A percentile compares a stretch with the other conserved stretches of the same genome.
Evolutionary conservation across 1,140 invertebrate species (phyloP).

Genomic region (Pollicipes pollicipes): DNA sequence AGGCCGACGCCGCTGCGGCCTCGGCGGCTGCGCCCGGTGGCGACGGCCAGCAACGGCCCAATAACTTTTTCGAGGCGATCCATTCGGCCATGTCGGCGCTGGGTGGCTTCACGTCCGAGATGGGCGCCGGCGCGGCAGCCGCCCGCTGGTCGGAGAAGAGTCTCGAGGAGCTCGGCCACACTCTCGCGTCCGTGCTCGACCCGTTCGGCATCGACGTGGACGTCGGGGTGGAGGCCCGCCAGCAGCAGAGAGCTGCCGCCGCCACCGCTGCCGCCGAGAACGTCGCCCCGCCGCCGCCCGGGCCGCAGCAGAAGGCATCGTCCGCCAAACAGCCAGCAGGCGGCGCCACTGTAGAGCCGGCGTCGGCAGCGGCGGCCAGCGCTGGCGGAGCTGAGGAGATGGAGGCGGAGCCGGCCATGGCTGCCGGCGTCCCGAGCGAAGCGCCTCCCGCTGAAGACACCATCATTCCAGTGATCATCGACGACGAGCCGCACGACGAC

Average conservation of each 20-base stretch:
- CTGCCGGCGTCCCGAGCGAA: conserved; percentile 11
- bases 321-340: conserved; percentile 51
- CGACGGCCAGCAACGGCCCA: too few species aligned
- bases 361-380: too few species aligned
- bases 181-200: conserved; percentile 31
- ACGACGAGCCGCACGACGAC: conserved; percentile 13
- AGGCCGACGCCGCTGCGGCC: conserved; percentile 5
- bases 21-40: neutral
- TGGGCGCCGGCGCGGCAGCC: conserved; percentile 10
- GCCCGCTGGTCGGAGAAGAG: conserved; percentile 20
- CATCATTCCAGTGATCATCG: neutral
- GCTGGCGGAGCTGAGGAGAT: too few species aligned
- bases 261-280: too few species aligned
- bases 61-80: neutral
- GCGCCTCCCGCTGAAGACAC: conserved; percentile 5
- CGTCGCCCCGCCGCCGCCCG: conserved; percentile 14
- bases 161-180: conserved; percentile 27
- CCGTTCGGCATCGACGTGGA: conserved; percentile 29
- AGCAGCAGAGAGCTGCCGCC: neutral
- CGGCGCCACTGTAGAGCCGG: too few species aligned
- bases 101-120: neutral
- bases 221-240: conserved; percentile 21
- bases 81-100: neutral
- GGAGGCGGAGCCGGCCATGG: conserved; percentile 4
- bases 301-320: conserved; percentile 52